A percentile compares a stretch with the other conserved stretches of the same genome.
Evolutionary conservation across 2,888 invertebrate species (phyloP).

Genomic region (Hanleya hanleyi): DNA sequence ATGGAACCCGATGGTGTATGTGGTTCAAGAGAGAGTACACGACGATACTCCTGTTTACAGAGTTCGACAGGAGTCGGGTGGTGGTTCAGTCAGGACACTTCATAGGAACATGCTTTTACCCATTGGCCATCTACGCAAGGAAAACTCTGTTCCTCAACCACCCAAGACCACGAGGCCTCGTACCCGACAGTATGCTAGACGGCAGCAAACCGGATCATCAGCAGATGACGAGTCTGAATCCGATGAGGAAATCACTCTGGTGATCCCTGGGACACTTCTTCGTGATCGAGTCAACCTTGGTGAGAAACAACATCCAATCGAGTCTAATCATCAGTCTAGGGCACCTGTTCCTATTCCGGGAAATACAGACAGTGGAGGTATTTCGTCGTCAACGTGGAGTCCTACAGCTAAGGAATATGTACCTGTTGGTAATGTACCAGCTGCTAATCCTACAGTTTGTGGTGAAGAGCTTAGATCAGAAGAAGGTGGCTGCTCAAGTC

Average conservation of each 20-base stretch:
- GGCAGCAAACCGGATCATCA: background rate
- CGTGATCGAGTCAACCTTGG: too few species aligned
- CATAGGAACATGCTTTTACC: constrained; percentile 25
- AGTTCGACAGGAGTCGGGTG: constrained; percentile 4
- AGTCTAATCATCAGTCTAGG: too few species aligned
- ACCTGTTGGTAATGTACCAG: too few species aligned
- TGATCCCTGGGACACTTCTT: too few species aligned
- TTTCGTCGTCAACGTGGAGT: too few species aligned
- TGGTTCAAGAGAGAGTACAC: constrained; percentile 14
- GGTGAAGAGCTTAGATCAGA: too few species aligned
- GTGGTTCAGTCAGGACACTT: constrained; percentile 1
- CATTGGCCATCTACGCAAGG: background rate
- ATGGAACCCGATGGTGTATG: constrained; percentile 17
- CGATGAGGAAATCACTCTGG: background rate
- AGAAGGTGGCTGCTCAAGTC: too few species aligned
- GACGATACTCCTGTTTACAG: constrained; percentile 9
- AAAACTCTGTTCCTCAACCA: background rate
- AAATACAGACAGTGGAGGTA: too few species aligned
- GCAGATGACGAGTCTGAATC: background rate
- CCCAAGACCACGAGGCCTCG: background rate
- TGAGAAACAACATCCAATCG: too few species aligned
- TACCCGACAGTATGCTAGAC: background rate
- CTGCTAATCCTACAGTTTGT: too few species aligned
- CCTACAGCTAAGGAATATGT: too few species aligned
- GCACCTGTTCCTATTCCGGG: too few species aligned